phyloP scores from a whole-genome alignment of 2,797 vertebrate genomes.

The Argyrosomus regius region DNA sequence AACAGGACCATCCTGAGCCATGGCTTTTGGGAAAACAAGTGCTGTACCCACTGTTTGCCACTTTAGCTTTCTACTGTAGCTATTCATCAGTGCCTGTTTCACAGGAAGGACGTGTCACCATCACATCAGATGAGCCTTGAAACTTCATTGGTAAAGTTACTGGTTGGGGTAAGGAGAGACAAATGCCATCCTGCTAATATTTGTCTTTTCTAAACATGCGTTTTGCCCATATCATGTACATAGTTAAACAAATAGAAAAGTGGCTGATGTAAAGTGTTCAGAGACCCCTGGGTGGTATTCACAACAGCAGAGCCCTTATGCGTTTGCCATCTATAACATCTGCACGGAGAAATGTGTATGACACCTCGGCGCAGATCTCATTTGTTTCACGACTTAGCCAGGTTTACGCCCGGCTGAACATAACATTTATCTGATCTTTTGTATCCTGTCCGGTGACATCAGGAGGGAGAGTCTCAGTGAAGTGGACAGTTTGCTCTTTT shows the following conservation, averaged over 20 bases:
- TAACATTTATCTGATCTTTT: constrained; percentile 32
- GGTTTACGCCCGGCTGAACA: constrained; percentile 20
- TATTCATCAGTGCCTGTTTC: constrained; percentile 73
- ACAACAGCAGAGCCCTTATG: constrained; percentile 75
- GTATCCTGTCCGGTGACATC: constrained; percentile 28
- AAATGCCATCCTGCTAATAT: constrained; percentile 67
- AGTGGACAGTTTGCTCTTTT: constrained; percentile 31
- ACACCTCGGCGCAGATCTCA: constrained; percentile 49
- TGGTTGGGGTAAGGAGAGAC: constrained; percentile 57
- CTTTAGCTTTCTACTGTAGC: constrained; percentile 64
- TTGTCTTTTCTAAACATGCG: constrained; percentile 69
- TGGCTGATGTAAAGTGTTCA: constrained; percentile 59
- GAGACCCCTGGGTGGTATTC: constrained; percentile 68
- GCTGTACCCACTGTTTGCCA: constrained; percentile 75
- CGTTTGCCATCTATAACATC: constrained; percentile 70
- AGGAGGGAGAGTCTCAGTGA: constrained; percentile 28
- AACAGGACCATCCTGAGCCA: constrained; percentile 81
- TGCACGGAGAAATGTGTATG: constrained; percentile 63
- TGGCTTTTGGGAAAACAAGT: constrained; percentile 81
- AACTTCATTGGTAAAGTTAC: constrained; percentile 67
- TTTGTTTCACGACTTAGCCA: constrained; percentile 49
- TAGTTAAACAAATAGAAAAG: constrained; percentile 66
- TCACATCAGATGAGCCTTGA: constrained; percentile 68
- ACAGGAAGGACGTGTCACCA: constrained; percentile 72
- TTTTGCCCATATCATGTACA: constrained; percentile 74